Base-by-base conservation (phyloP, 2,113 vertebrate species). In the Otus sunia region DNA sequence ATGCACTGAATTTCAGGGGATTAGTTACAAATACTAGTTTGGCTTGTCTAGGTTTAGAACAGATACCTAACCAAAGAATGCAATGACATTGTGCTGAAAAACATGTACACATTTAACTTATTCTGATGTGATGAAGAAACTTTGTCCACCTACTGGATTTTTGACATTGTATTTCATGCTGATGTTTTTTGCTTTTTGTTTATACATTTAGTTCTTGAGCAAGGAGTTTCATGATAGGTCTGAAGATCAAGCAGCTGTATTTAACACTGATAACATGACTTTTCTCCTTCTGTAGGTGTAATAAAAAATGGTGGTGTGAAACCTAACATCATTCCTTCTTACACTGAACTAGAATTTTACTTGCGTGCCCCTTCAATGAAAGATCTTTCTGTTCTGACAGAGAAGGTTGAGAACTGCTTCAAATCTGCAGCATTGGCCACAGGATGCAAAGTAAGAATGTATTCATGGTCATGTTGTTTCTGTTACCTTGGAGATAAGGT, bases 241-340 rank as follows among this genome's bases (percentile, higher is more conserved):
- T 86, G 50, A 87, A 72, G 62, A 32, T 47, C 3, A 56, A 58
- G n/a, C 10, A 25, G 18, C 50, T 89, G 19, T 52, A 17, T 69
- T 74, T 76, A 72, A 52, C 3, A 32, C 66, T 69, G 72, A 17
- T 90, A 83, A 94, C 14, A 34, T n/a, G n/a, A 37, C 73, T 97
- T 91, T 96, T 95, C 56, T 62, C 58, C 92, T 83, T 68, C 87
- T 95, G 19, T 97, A 99, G 99, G 99, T 86, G 97, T 99, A 97
- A 99, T 99, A 97, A 99, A 98, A 98, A 98, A 99, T 73, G 99
- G 99, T 95, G 99, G 99, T 25, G 97, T 98, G 97, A 99, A 98
- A 94, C 98, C 99, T 79, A 99, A 99, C 96, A 99, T 99, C 85
- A 99, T 99, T 97, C 99, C 99, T 47, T 98, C 98, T 95, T 99